Conservation (phyloP, 2,797 vertebrate species). For the Amblyopsis hoosieri region DNA sequence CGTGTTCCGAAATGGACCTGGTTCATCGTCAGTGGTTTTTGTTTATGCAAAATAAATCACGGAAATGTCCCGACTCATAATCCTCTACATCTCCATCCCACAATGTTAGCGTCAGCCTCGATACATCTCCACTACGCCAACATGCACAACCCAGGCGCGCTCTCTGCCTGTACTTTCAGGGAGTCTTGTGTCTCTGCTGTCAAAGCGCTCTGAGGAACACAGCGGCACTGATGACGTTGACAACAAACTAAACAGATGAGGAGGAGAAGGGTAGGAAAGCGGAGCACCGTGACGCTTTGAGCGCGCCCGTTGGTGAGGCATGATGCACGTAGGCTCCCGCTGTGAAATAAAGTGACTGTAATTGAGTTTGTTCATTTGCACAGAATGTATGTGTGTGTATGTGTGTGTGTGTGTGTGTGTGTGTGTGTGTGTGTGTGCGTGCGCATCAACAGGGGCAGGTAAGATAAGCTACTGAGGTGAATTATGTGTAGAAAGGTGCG, state of each 20-base stretch:
- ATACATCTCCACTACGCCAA: constrained; percentile 30
- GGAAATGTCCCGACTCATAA: constrained; percentile 13
- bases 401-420: constrained; percentile 6
- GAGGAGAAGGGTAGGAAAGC: not conserved
- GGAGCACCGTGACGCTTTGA: constrained; percentile 16
- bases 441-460: not conserved
- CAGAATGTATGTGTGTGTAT: not conserved
- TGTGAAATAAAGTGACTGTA: not conserved
- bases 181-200: not conserved
- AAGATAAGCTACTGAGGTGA: not conserved
- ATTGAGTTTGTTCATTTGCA: not conserved
- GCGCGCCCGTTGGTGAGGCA: not conserved
- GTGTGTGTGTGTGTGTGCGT: constrained; percentile 12
- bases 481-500: constrained; percentile 6
- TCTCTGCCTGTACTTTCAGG: not conserved
- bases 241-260: not conserved
- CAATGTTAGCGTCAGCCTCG: constrained; percentile 10
- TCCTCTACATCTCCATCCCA: constrained; percentile 11
- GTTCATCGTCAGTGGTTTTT: constrained; percentile 9
- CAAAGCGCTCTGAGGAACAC: not conserved
- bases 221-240: not conserved
- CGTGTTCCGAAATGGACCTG: not conserved
- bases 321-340: not conserved
- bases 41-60: constrained; percentile 28
- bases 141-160: not conserved